Evolutionary conservation across 1,140 invertebrate species (phyloP).

Genomic region (Neodiprion fabricii): DNA sequence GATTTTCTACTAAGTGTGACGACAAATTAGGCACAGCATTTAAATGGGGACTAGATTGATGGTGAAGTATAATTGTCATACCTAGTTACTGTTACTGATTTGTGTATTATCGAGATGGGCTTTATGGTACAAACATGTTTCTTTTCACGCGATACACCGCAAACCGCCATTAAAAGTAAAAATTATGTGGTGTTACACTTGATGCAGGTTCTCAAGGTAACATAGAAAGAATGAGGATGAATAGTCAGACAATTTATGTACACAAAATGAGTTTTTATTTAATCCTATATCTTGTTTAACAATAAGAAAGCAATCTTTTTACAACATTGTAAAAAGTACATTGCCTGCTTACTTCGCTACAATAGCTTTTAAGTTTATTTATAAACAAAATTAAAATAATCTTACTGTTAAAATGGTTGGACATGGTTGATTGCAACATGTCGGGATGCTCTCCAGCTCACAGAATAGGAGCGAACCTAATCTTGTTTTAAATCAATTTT

Average conservation of each 20-base stretch:
- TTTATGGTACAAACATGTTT: background rate
- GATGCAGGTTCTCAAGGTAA: too few relatives aligned
- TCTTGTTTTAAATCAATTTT: constrained; percentile 32
- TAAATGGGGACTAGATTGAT: too few relatives aligned
- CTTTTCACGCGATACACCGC: background rate
- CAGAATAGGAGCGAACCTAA: constrained; percentile 15
- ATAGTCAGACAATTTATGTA: constrained; percentile 41
- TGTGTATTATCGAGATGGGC: too few relatives aligned
- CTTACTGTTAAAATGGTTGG: constrained; percentile 41
- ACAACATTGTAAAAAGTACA: constrained; percentile 52
- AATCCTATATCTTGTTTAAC: constrained; percentile 47
- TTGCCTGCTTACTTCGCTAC: constrained; percentile 47
- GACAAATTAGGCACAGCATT: too few relatives aligned
- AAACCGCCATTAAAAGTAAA: too few relatives aligned
- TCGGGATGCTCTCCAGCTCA: constrained; percentile 2
- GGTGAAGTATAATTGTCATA: too few relatives aligned
- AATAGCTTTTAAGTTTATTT: constrained; percentile 41
- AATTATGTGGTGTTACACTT: too few relatives aligned
- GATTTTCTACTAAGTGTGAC: too few relatives aligned
- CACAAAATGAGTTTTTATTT: constrained; percentile 55
- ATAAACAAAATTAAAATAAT: constrained; percentile 55
- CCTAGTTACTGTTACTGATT: too few relatives aligned
- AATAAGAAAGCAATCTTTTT: constrained; percentile 55
- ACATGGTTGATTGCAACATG: constrained; percentile 21
- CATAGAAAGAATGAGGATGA: background rate